A percentile compares a stretch with the other conserved stretches of the same genome.
These are phyloP conservation scores for Rhaphigaster nebulosa DNA, from an alignment of 2,888 invertebrate genomes.

Conservation along the genomic window DNA sequence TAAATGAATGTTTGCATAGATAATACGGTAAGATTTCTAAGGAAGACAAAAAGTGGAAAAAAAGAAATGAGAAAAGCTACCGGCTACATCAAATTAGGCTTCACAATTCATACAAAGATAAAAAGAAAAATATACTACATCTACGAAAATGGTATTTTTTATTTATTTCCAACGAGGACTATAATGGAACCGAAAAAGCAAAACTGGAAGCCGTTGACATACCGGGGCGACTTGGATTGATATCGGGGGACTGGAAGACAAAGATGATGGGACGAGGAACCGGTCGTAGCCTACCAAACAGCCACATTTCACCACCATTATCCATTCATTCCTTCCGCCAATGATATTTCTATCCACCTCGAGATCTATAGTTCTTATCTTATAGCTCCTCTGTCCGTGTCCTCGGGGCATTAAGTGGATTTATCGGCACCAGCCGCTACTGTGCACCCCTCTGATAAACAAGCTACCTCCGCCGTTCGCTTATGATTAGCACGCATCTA, in stretches of 20 bases:
- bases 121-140: neutral
- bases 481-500: conserved; percentile 8
- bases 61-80: neutral
- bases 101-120: neutral
- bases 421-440: conserved; percentile 26
- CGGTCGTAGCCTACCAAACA: neutral
- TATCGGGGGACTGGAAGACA: neutral
- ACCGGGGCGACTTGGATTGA: conserved; percentile 6
- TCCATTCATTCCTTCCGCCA: conserved; percentile 11
- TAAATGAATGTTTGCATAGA: neutral
- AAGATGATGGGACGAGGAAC: neutral
- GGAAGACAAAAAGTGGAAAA: neutral
- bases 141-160: neutral
- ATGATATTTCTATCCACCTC: conserved; percentile 48
- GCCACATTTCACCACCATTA: conserved; percentile 44
- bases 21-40: neutral
- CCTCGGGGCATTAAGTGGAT: conserved; percentile 34
- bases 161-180: conserved; percentile 6
- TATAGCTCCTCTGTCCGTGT: neutral
- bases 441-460: conserved; percentile 19
- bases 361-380: conserved; percentile 33
- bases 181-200: conserved; percentile 25
- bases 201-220: neutral
- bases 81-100: neutral
- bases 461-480: neutral